Conservation (phyloP, 2,888 invertebrate species). For the Imbricaverruca yamaguchii region DNA sequence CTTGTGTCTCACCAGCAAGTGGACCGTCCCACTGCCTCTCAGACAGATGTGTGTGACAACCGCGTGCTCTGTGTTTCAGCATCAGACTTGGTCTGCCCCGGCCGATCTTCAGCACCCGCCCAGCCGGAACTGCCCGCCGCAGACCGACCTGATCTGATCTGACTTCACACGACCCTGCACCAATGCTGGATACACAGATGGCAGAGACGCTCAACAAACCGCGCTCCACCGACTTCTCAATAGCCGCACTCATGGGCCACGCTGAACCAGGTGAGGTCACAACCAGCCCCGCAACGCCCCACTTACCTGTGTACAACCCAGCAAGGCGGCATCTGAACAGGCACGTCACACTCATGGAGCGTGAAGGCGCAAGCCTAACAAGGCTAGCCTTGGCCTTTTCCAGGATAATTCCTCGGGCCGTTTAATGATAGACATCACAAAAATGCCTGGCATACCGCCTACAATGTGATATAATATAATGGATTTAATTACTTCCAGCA, state of each 20-base stretch:
- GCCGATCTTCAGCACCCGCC: background rate
- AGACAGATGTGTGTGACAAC: too few relatives aligned
- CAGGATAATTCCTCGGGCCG: too few relatives aligned
- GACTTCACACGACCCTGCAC: background rate
- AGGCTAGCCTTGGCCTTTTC: too few relatives aligned
- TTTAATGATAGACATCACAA: background rate
- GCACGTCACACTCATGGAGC: too few relatives aligned
- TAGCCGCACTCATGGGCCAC: constrained; percentile 31
- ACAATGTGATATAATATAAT: background rate
- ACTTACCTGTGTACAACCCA: too few relatives aligned
- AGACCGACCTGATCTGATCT: background rate
- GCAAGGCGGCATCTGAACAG: too few relatives aligned
- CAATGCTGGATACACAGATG: constrained; percentile 19
- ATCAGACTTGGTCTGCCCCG: background rate
- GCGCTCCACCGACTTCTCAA: constrained; percentile 31
- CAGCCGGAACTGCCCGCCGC: too few relatives aligned
- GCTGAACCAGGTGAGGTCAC: constrained; percentile 19
- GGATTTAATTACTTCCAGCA: background rate
- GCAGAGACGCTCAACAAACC: constrained; percentile 26
- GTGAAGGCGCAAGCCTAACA: too few relatives aligned
- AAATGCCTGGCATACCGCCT: background rate
- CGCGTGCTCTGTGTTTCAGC: too few relatives aligned
- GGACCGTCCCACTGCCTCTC: too few relatives aligned
- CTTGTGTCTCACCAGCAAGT: too few relatives aligned
- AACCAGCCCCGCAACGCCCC: too few relatives aligned